Base-by-base conservation (phyloP, 2,113 vertebrate genomes). In the Sporophila hypoxantha region DNA sequence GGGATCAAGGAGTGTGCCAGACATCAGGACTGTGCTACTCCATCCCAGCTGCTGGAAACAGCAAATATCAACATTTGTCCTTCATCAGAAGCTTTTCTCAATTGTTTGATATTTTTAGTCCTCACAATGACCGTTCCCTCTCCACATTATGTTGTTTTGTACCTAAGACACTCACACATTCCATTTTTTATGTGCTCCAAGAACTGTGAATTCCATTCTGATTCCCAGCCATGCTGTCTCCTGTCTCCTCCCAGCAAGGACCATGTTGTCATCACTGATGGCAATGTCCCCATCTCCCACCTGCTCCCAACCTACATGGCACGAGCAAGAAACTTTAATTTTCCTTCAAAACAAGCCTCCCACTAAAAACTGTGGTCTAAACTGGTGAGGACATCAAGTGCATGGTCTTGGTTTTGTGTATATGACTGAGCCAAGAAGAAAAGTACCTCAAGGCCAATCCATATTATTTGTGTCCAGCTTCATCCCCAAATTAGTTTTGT, bases 131-230 rank as follows among this genome's bases (percentile, higher is more conserved):
- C 44, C 25, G 82, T 53, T 53, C 15, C 26, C 12, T 74, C 57
- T 41, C 47, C 30, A 39, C 27, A 19, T 62, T 12, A 10, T 14
- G 6, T 32, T 20, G 8, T 37, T 84, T 67, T 13, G 19, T 3
- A 30, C 57, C 60, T 17, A 6, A 23, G 29, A 18, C 1, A 4
- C 23, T 69, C 64, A 36, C 6, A 1, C 1, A 0, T 6, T 52
- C 65, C 21, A 6, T n/a, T 52, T 55, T n/a, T 36, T 7, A 8
- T 5, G 14, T 11, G 6, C 13, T 46, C 6, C 37, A 19, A 30
- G 71, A 64, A 22, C 5, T 2, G 34, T 9, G 12, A 79, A 41
- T 67, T 32, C 39, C 21, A 6, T 8, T 3, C 8, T 50, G 13
- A 6, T 17, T n/a, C 32, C 29, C 34, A 75, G 19, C 20, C 0